Evolutionary conservation across 2,888 invertebrate species (phyloP).

Genomic region (Ophioninae sp.): DNA sequence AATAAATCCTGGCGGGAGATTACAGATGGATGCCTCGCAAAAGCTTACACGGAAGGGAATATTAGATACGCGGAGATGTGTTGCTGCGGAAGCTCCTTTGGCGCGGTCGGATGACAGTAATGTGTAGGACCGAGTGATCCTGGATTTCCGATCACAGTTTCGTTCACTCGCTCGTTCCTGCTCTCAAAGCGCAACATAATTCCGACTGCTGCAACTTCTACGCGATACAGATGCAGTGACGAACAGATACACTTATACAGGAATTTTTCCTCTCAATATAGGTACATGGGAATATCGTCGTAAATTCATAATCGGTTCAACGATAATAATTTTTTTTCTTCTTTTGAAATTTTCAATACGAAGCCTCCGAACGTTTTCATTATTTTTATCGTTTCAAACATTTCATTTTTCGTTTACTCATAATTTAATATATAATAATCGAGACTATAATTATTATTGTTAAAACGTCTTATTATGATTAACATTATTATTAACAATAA

Average conservation of each 20-base stretch:
- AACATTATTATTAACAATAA: no score
- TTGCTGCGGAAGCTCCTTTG: constrained; percentile 3
- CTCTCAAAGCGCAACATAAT: constrained; percentile 31
- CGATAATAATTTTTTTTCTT: background rate
- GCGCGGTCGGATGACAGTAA: constrained; percentile 16
- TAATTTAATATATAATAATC: no score
- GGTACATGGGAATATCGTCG: background rate
- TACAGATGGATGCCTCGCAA: background rate
- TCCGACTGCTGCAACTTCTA: background rate
- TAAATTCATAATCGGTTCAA: background rate
- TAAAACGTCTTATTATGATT: no score
- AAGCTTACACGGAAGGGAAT: constrained; percentile 7
- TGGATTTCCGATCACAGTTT: constrained; percentile 37
- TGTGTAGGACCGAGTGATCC: background rate
- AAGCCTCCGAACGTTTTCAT: no score
- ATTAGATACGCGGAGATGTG: constrained; percentile 21
- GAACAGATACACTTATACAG: background rate
- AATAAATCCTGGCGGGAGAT: constrained; percentile 13
- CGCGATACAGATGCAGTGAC: background rate
- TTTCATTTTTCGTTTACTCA: no score
- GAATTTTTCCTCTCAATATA: background rate
- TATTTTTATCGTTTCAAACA: no score
- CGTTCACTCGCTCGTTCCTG: constrained; percentile 11
- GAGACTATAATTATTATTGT: no score
- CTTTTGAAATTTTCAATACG: no score